Base-by-base conservation (phyloP, 2,888 invertebrate genomes). In the Brenthis hecate region DNA sequence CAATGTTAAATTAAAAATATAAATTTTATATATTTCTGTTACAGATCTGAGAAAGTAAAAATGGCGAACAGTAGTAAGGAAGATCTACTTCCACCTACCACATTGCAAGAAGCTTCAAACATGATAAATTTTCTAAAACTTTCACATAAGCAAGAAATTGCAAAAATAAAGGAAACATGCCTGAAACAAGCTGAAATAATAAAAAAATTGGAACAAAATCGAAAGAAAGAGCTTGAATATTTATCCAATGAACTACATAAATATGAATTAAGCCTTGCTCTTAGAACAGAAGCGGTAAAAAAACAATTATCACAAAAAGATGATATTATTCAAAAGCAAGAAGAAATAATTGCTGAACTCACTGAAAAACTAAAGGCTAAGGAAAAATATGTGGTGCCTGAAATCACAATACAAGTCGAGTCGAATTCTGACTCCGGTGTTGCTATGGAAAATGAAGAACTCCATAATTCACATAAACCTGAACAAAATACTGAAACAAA, bases 391-490 rank as follows among this genome's bases (percentile, higher is more conserved):
- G 78, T 75, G 66, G 75, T 86, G 51, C 92, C 92, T 53, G 87
- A 89, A 79, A 89, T 92, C 68, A 82, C 69, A 16, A 79, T 88
- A 67, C 73, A 84, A 53, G 79, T 86, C 3, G 92, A 92, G 81
- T 92, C 92, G 1, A 92, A 92, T 81, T 92, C 92, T 66, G 92
- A 92, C 74, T 92, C 92, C 28, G 92, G 92, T 60, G 81, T 92
- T 55, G 92, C 86, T 23, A 81, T 92, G 77, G 92, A 92, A 64
- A 82, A 85, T 70, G 92, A 92, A 53, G 89, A 92, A 36, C 23
- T 62, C 13, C 62, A 62, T 32, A 86, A 76, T 63, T 74, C 72
- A 56, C 69, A 71, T 6, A 89, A 89, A 80, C 72, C 74, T 16
- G 84, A 85, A 65, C 85, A 85, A 69, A 77, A 89, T 75, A 73